Base-by-base conservation (phyloP, 2,888 invertebrate genomes). In the Diachrysia chrysitis region DNA sequence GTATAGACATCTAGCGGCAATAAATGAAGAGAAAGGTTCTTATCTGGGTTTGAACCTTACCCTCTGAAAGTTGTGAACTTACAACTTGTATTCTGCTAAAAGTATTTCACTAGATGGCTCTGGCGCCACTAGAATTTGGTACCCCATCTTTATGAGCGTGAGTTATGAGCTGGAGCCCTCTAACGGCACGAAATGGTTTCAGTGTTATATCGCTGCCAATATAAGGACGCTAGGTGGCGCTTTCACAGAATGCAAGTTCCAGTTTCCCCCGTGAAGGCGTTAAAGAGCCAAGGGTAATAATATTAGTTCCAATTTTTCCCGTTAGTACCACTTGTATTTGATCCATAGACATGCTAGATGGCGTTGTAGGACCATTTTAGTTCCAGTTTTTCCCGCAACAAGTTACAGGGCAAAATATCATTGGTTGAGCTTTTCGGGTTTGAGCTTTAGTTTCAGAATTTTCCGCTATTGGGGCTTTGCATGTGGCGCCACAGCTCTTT, bases 1-100 rank as follows among this genome's bases (percentile, higher is more conserved):
- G 29, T 66, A 69, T 63, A 10, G 85, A 56, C 81, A 78, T 78
- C 83, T 81, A 58, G 54, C 2, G 60, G 16, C 10, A 2, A 32
- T n/a, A 5, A 57, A 57, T 51, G 48, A 55, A 64, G 54, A 63
- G 10, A 48, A 0, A 29, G 1, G 1, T 61, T 7, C 21, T 12
- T 19, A 12, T 16, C 14, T 12, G 0, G 2, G 23, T 23, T 54
- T 54, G 14, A 25, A 23, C 23, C 2, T 2, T 16, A 21, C 19
- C 19, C 19, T 12, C 48, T 21, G 48, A 19, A 10, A 51, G 48
- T 0, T 51, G 12, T 51, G 48, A 21, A 51, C 21, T 12, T 19
- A 3, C 0, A 51, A 51, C 48, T 3, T 21, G 17, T 19, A 21
- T 12, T 21, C 19, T 4, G 3, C 10, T 4, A 42, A n/a, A 16